A percentile compares a stretch with the other conserved stretches of the same genome.
Conservation (phyloP, 2,797 vertebrate genomes). For the Danio albolineatus region DNA sequence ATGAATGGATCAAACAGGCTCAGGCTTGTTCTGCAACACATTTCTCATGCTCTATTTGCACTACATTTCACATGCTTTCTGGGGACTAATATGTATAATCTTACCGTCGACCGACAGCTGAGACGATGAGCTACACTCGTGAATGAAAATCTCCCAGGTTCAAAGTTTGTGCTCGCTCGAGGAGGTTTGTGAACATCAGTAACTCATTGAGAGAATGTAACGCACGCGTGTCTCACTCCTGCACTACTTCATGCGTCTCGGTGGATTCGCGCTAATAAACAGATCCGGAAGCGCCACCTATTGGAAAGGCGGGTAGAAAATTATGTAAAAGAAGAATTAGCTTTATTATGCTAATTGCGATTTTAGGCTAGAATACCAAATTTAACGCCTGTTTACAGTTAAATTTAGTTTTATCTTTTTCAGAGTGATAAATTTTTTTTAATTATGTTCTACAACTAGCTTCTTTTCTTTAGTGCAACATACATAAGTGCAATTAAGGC, state of each 20-base stretch:
- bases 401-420: neutral
- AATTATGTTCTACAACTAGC: no score
- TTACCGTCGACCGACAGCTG: constrained; percentile 12
- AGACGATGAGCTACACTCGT: neutral
- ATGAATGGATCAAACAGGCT: neutral
- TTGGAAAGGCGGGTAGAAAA: neutral
- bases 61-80: neutral
- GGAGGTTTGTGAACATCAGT: constrained; percentile 18
- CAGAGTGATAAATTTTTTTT: neutral
- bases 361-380: neutral
- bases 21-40: neutral
- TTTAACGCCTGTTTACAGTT: neutral
- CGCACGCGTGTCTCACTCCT: constrained; percentile 1
- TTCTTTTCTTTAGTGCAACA: no score
- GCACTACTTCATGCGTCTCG: constrained; percentile 10
- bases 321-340: neutral
- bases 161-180: neutral
- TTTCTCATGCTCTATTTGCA: neutral
- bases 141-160: neutral
- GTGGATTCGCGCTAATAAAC: neutral
- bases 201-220: constrained; percentile 5
- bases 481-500: no score
- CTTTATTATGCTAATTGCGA: neutral
- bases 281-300: neutral
- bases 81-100: neutral